Evolutionary conservation across 2,888 invertebrate genomes (phyloP).

Genomic region (Sialis fuliginosa): DNA sequence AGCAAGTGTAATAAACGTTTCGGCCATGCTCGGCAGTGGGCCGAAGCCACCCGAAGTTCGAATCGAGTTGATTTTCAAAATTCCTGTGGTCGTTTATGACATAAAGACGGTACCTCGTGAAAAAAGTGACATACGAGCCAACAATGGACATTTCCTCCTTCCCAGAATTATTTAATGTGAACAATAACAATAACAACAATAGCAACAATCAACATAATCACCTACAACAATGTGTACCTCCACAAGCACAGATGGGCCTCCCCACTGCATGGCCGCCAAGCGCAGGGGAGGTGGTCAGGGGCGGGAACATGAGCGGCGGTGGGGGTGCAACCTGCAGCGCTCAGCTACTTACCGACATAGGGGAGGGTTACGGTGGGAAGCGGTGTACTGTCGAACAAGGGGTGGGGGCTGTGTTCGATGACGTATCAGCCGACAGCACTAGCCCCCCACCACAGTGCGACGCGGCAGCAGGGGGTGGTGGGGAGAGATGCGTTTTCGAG

Average conservation of each 20-base stretch:
- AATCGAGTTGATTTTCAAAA: neutral
- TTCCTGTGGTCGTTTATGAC: neutral
- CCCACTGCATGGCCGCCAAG: neutral
- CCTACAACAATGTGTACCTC: neutral
- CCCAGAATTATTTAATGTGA: conserved; percentile 1
- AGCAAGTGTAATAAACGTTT: neutral
- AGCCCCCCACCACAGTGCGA: conserved; percentile 35
- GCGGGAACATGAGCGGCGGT: conserved; percentile 1
- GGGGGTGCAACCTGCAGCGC: neutral
- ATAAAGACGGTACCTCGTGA: neutral
- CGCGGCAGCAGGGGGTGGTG: conserved; percentile 22
- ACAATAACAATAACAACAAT: neutral
- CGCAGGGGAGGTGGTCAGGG: neutral
- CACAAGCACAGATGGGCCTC: neutral
- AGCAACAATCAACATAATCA: neutral
- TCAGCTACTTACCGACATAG: neutral
- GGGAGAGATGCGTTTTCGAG: conserved; percentile 16
- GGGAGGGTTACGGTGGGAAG: neutral
- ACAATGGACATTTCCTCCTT: neutral
- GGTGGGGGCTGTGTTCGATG: neutral
- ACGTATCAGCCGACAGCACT: conserved; percentile 34
- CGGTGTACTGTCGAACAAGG: neutral
- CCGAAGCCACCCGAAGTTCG: neutral
- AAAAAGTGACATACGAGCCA: neutral
- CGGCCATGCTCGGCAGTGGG: conserved; percentile 4